Evolutionary conservation across 2,113 vertebrate genomes (phyloP), one percentile per base, ranked within the genome.

Genomic region (Bubo bubo): DNA sequence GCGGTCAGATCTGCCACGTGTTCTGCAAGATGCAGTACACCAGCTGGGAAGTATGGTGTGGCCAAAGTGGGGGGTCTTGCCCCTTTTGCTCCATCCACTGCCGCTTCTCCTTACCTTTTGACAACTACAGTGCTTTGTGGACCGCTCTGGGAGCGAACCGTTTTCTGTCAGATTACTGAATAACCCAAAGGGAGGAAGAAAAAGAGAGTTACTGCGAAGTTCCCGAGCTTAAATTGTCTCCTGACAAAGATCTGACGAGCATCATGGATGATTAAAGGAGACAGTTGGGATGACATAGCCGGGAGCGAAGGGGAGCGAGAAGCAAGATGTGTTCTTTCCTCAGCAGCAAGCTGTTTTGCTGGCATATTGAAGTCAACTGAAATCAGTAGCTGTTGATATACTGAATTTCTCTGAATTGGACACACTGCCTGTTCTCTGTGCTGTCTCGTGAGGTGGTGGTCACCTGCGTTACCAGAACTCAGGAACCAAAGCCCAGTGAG

Each of bases 1-100:
- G 52, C 35, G 3, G 24, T 39, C 6, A 1, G 32, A 7, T 27
- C 34, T 71, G 64, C 50, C 20, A 1, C 1, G 0, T 10, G 56
- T 72, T 39, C 20, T 17, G 49, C 27, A 20, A 63, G 63, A 14
- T 16, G 19, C 32, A 6, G 18, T 10, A 3, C 10, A 14, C 30
- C 30, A 14, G 8, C 11, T 35, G 21, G 62, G 45, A 60, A 13
- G 14, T 24, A 14, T 2, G 9, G 12, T 32, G 2, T 14, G 53
- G 70, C 32, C 28, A n/a, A 34, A 60, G 12, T 18, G 8, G 19
- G 5, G 9, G 10, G 9, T 37, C 14, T 72, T 39, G 27, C 4
- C n/a, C 24, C 20, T 26, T 64, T 71, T 4, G 1, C 9, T 14
- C 37, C 30, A 11, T 53, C 35, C 6, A 1, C 30, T 62, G 41